A percentile compares a stretch with the other conserved stretches of the same genome.
phyloP scores from a whole-genome alignment of 2,113 vertebrate species.

The Chamaea fasciata region DNA sequence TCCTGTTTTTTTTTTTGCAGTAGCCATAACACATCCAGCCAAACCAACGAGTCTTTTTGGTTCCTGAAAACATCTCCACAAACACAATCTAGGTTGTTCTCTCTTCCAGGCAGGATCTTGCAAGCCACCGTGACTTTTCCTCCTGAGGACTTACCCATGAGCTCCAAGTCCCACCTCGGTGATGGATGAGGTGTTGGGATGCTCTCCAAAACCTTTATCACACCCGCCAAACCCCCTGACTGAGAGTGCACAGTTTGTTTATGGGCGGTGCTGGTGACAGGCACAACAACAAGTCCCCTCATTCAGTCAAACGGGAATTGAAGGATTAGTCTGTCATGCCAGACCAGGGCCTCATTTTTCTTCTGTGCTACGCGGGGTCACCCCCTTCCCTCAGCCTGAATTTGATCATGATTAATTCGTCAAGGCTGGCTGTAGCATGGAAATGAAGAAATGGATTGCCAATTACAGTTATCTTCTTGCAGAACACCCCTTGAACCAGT shows the following conservation, averaged over 20 bases:
- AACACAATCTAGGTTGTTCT: not conserved
- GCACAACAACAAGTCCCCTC: conserved; percentile 74
- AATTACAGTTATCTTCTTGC: conserved; percentile 82
- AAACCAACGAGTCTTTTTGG: not conserved
- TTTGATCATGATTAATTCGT: conserved; percentile 88
- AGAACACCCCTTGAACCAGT: conserved; percentile 62
- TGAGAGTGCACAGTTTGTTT: conserved; percentile 78
- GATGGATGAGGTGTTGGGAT: conserved; percentile 68
- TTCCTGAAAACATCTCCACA: conserved; percentile 44
- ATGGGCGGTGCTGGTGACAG: conserved; percentile 78
- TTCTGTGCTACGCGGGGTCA: conserved; percentile 74
- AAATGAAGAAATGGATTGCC: conserved; percentile 87
- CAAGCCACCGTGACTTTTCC: conserved; percentile 61
- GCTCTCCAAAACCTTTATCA: conserved; percentile 77
- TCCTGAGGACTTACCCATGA: conserved; percentile 67
- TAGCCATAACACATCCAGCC: not conserved
- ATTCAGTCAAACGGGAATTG: conserved; percentile 80
- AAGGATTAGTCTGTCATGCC: conserved; percentile 90
- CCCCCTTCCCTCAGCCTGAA: conserved; percentile 56
- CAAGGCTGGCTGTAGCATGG: conserved; percentile 79
- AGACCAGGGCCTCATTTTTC: conserved; percentile 90
- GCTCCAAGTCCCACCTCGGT: conserved; percentile 44
- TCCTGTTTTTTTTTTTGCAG: not conserved
- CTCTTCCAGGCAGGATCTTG: conserved; percentile 59
- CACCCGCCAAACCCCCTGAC: conserved; percentile 56